Percentiles rank a stretch among this genome's conserved stretches.
phyloP scores from a whole-genome alignment of 2,888 invertebrate genomes.

The Cremastinae sp. region DNA sequence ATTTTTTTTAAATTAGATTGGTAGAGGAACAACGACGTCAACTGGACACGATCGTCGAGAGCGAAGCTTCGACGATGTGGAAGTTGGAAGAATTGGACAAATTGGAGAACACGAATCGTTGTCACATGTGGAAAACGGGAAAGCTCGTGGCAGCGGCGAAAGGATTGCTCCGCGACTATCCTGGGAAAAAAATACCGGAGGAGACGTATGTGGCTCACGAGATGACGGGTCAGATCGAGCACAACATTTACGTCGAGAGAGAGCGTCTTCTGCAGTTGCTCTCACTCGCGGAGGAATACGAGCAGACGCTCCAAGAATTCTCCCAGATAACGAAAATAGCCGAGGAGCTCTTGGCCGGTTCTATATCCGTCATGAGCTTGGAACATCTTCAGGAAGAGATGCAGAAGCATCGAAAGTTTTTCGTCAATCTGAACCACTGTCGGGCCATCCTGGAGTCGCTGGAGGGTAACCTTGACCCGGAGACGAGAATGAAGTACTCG shows the following conservation, averaged over 20 bases:
- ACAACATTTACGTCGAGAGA: conserved; percentile 86
- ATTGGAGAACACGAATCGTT: conserved; percentile 86
- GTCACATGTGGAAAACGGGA: conserved; percentile 83
- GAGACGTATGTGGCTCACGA: conserved; percentile 86
- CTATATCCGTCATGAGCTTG: conserved; percentile 88
- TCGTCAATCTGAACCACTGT: conserved; percentile 93
- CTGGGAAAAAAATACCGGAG: conserved; percentile 86
- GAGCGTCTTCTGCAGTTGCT: conserved; percentile 89
- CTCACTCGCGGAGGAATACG: conserved; percentile 91
- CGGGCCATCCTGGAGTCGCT: conserved; percentile 92
- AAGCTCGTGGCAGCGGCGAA: conserved; percentile 85
- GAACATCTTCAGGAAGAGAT: conserved; percentile 94
- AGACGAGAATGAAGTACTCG: conserved; percentile 88
- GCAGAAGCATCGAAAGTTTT: conserved; percentile 94
- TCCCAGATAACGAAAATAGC: conserved; percentile 92
- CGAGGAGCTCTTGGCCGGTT: conserved; percentile 89
- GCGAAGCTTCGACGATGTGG: conserved; percentile 85
- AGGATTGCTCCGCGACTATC: conserved; percentile 85
- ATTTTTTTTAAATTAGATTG: conserved; percentile 55
- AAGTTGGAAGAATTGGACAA: conserved; percentile 87
- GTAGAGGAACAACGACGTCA: conserved; percentile 77
- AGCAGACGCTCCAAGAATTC: conserved; percentile 93
- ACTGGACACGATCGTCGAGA: conserved; percentile 83
- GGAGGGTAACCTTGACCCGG: conserved; percentile 90
- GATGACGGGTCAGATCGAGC: conserved; percentile 86